phyloP scores from a whole-genome alignment of 2,888 invertebrate species.

The Tuta absoluta region DNA sequence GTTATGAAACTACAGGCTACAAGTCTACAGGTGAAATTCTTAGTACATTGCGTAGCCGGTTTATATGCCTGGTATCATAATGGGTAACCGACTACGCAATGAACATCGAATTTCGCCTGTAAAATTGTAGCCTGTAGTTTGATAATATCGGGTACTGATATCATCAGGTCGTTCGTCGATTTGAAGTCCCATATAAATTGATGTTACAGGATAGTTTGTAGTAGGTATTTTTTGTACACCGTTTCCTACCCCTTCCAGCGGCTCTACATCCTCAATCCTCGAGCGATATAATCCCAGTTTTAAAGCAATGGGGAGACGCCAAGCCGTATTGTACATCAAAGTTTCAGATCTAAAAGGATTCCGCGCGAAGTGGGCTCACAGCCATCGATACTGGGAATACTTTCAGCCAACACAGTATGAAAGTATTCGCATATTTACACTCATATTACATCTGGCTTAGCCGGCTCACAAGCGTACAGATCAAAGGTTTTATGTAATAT shows the following conservation, averaged over 20 bases:
- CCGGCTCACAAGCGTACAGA: not conserved
- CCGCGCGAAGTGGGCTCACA: constrained; percentile 18
- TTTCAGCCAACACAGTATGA: constrained; percentile 37
- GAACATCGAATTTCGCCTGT: no score
- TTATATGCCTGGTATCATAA: no score
- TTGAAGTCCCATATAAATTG: not conserved
- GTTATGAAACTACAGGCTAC: no score
- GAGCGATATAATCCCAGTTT: constrained; percentile 37
- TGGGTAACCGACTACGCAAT: no score
- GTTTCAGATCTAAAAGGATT: constrained; percentile 50
- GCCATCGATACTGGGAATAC: constrained; percentile 31
- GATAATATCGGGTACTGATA: no score
- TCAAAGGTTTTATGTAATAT: constrained; percentile 8
- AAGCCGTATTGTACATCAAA: constrained; percentile 44
- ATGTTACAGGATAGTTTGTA: no score
- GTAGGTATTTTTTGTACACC: not conserved
- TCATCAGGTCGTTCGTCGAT: no score
- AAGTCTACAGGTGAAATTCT: no score
- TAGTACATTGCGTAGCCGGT: no score
- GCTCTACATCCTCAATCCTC: constrained; percentile 3
- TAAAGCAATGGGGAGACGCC: constrained; percentile 31
- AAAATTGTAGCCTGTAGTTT: no score
- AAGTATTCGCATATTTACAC: constrained; percentile 31
- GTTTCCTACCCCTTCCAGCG: not conserved
- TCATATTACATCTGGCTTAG: constrained; percentile 13